Percentiles rank a stretch among this genome's conserved stretches.
Conservation (phyloP, 2,797 vertebrate species). For the Onychomys arenicola region DNA sequence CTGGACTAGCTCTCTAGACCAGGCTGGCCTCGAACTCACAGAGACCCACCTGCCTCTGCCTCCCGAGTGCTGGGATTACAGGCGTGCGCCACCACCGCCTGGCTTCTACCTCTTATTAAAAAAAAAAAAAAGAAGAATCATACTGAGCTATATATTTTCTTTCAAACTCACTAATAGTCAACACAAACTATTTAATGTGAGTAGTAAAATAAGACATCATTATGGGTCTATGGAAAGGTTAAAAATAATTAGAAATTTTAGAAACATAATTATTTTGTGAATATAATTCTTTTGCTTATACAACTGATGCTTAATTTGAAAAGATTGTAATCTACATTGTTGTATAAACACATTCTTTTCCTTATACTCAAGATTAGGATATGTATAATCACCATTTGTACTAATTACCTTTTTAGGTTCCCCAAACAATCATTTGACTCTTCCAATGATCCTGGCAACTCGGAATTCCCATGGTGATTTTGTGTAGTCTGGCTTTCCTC, state of each 20-base stretch:
- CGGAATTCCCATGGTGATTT: constrained; percentile 85
- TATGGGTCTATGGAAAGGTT: neutral
- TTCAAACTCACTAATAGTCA: constrained; percentile 54
- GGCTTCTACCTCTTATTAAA: neutral
- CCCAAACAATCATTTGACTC: constrained; percentile 83
- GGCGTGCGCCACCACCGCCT: no score
- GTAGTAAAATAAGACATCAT: neutral
- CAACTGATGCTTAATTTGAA: constrained; percentile 43
- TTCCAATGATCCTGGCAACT: constrained; percentile 84
- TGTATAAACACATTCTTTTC: constrained; percentile 24
- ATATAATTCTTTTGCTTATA: neutral
- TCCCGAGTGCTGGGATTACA: no score
- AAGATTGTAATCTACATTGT: neutral
- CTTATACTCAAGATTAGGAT: constrained; percentile 22
- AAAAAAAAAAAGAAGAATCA: neutral
- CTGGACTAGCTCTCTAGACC: no score
- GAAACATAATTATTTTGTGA: neutral
- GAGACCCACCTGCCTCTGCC: no score
- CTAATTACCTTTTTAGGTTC: constrained; percentile 87
- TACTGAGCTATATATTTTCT: neutral
- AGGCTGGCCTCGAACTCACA: no score
- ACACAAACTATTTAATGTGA: constrained; percentile 47
- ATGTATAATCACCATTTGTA: neutral
- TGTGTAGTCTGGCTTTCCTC: constrained; percentile 75
- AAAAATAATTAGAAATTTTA: constrained; percentile 51